Evolutionary conservation across 1,140 invertebrate genomes (phyloP), one percentile per base, ranked within the genome.

Genomic region (Thaumetopoea pityocampa): DNA sequence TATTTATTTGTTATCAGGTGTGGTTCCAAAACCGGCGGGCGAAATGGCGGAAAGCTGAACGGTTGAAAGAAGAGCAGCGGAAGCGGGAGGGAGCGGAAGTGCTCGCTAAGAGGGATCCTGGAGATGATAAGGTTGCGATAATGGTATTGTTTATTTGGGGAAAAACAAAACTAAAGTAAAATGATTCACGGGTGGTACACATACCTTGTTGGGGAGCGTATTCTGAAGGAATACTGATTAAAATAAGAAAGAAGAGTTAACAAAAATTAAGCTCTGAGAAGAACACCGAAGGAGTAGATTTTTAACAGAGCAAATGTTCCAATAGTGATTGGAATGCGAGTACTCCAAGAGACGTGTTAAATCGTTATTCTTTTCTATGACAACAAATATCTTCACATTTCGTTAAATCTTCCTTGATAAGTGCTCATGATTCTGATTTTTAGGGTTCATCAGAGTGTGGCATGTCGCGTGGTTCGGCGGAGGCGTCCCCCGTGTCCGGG

Each of bases 1-100:
- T 24, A n/a, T 30, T 8, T 2, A 8, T 18, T 83, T 81, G 29
- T 46, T 37, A 8, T n/a, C 68, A 96, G 95, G 95, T 97, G 1
- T 97, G 95, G 96, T 97, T 97, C 72, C 95, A 97, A 90, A 97
- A 97, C 73, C 89, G 96, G 17, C 86, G 96, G 26, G 95, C 96
- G 17, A 97, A 98, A 85, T 97, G 95, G 94, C 89, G 96, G 43
- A 97, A 98, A 82, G 94, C 93, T 20, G 95, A 96, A 68, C 87
- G 94, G 9, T 87, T 96, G 62, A 95, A 96, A 85, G 94, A 96
- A 67, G 95, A 96, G 70, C 94, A 96, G 72, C 83, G 93, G 35
- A 95, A 94, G 70, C 86, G 93, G 14, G 93, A 95, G 52, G 92
- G 91, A 28, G 89, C 89, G 29, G 90, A 90, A 9, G 83, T 89